Conservation (phyloP, 2,888 invertebrate genomes). For the Stenolophus ochropezus region DNA sequence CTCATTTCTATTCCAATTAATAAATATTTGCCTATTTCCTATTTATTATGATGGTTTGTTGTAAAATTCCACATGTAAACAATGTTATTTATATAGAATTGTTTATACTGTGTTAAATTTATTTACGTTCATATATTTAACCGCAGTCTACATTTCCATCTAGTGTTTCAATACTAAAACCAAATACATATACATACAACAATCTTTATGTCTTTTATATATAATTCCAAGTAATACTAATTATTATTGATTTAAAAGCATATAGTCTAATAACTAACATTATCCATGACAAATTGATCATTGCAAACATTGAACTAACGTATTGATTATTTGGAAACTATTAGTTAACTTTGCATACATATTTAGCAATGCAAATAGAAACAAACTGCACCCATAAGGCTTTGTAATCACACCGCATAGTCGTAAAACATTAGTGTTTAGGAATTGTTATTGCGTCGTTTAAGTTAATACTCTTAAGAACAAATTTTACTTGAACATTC, state of each 20-base stretch:
- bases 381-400: background rate
- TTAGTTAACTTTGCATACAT: background rate
- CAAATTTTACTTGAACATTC: too few relatives aligned
- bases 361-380: background rate
- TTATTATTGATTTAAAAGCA: background rate
- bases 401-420: background rate
- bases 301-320: background rate
- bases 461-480: background rate
- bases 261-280: background rate
- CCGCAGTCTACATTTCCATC: background rate
- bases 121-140: too few relatives aligned
- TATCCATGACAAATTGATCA: background rate
- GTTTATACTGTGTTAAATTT: too few relatives aligned
- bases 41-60: too few relatives aligned
- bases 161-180: background rate
- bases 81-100: too few relatives aligned
- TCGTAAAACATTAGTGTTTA: background rate
- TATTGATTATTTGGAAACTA: constrained; percentile 7
- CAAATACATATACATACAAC: background rate
- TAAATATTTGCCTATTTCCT: too few relatives aligned
- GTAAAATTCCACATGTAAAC: too few relatives aligned
- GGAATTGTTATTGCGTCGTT: background rate
- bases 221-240: background rate
- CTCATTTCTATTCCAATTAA: too few relatives aligned
- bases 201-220: background rate